phyloP scores from a whole-genome alignment of 2,113 vertebrate genomes.

The Lamprologus sp. region DNA sequence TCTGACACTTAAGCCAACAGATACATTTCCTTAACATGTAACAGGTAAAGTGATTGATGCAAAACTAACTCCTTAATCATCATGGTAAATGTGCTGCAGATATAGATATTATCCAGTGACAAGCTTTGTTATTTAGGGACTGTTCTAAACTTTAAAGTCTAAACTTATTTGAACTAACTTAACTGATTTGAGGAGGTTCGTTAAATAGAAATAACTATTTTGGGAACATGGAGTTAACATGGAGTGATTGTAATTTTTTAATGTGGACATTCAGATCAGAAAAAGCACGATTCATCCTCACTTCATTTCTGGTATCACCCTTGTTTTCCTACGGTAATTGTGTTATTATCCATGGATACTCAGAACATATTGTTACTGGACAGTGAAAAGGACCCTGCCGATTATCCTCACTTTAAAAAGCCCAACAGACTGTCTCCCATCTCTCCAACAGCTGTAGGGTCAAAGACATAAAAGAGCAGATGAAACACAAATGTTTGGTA shows the following conservation, averaged over 20 bases:
- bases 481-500: conserved; percentile 7
- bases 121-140: background rate
- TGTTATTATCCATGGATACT: background rate
- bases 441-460: conserved; percentile 45
- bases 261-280: background rate
- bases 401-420: background rate
- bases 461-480: conserved; percentile 34
- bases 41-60: conserved; percentile 15
- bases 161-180: background rate
- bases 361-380: background rate
- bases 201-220: background rate
- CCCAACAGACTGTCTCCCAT: background rate
- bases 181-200: background rate
- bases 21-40: conserved; percentile 29
- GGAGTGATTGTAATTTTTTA: background rate
- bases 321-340: background rate
- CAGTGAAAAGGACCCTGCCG: background rate
- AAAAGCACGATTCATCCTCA: background rate
- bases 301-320: background rate
- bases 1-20: conserved; percentile 11
- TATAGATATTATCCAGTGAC: background rate
- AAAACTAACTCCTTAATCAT: background rate
- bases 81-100: background rate
- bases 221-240: background rate
- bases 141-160: background rate